These are phyloP conservation scores for Ptychodera flava DNA, from an alignment of 35 echinoderm and acorn worm genomes.

Conservation along the genomic window DNA sequence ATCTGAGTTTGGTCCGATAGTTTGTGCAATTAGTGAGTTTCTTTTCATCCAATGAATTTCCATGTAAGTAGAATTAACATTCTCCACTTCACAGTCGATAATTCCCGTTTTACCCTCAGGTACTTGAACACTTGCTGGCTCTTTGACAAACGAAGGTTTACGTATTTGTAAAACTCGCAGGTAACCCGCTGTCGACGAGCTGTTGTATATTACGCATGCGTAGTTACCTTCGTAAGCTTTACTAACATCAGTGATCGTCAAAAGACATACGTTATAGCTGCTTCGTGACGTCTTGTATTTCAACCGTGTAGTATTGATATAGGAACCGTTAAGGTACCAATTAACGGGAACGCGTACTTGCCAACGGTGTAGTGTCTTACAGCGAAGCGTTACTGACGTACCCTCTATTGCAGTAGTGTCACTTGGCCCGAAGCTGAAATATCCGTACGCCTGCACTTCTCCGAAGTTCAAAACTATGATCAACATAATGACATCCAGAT, in stretches of 20 bases:
- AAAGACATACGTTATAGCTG: background rate
- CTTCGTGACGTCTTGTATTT: background rate
- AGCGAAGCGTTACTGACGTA: background rate
- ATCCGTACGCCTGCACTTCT: too few species aligned
- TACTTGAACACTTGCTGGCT: background rate
- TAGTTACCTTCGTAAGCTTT: background rate
- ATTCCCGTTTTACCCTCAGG: background rate
- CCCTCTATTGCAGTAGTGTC: background rate
- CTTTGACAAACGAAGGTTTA: background rate
- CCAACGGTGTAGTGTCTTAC: background rate
- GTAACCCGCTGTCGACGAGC: background rate
- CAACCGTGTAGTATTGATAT: background rate
- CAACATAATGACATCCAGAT: too few species aligned
- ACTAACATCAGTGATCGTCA: background rate
- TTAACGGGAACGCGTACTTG: background rate
- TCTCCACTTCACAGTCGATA: background rate
- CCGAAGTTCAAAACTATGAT: too few species aligned
- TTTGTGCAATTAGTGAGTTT: background rate
- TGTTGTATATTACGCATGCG: background rate
- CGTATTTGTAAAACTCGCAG: background rate
- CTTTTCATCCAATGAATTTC: background rate
- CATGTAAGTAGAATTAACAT: background rate
- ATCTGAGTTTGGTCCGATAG: background rate
- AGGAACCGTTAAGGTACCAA: background rate
- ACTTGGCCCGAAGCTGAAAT: background rate